Evolutionary conservation across 2,888 invertebrate species (phyloP), one percentile per base, ranked within the genome.

Genomic region (Mesorhabditis belari): DNA sequence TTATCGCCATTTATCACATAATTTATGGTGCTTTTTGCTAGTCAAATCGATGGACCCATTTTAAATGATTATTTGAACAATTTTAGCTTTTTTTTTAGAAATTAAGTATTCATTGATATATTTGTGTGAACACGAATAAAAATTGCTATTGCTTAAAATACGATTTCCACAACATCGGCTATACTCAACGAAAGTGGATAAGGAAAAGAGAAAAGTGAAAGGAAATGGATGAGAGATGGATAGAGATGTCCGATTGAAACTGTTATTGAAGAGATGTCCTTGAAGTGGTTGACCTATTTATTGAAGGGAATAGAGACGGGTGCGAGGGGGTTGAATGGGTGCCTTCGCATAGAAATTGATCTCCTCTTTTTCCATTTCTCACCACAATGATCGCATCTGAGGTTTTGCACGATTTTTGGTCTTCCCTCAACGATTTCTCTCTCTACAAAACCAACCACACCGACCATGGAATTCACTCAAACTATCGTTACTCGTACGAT

Each of bases 401-500:
- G n/a, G 12, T 17, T 35, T n/a, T 35, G 12, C 44, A 35, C 44
- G 44, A 35, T 17, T 65, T 73, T 55, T 63, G 65, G 54, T 63
- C 55, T n/a, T 67, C 69, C 6, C 64, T 77, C 52, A 73, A 74
- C 63, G 66, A 69, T 12, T 79, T 79, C 64, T 65, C 73, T 21
- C 71, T 79, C 27, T 79, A 79, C 44, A 9, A 35, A 35, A 35
- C 12, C 58, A 72, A 69, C 24, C 60, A 64, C 17, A 71, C 72
- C 26, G 64, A 66, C 44, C 67, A 69, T 12, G 66, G 64, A 35
- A 65, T 76, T 58, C 72, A 73, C 17, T 67, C 75, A 19, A 65
- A 73, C 44, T 79, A 79, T 58, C 63, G 67, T 26, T 79, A 79
- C 64, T 69, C 70, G 77, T 78, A n/a, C 59, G 69, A 54, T n/a